Evolutionary conservation across 2,888 invertebrate genomes (phyloP).

Genomic region (Cheilosia impressa): DNA sequence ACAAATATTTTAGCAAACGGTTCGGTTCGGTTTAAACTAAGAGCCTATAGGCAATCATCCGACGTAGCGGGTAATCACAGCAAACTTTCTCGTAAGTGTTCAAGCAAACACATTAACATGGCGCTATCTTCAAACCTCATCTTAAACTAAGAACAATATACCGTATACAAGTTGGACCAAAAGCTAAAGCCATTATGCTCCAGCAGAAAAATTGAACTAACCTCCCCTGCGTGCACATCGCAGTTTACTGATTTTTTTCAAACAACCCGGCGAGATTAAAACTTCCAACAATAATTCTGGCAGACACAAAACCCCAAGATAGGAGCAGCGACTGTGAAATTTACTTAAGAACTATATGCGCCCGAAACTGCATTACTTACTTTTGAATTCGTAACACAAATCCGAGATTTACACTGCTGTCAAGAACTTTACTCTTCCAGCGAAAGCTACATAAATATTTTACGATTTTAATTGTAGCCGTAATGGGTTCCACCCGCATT

Average conservation of each 20-base stretch:
- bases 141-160: no score
- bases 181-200: neutral
- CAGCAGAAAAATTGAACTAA: neutral
- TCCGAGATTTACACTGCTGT: constrained; percentile 20
- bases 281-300: constrained; percentile 42
- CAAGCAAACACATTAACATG: no score
- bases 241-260: constrained; percentile 34
- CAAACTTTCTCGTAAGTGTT: no score
- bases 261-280: constrained; percentile 62
- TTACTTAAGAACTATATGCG: constrained; percentile 42
- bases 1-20: no score
- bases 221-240: neutral
- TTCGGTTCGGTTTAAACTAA: no score
- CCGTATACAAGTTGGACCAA: no score
- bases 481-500: constrained; percentile 62
- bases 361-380: constrained; percentile 36
- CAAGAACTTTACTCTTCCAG: neutral
- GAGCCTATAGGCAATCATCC: no score
- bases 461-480: constrained; percentile 65
- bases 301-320: constrained; percentile 44
- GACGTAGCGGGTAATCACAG: no score
- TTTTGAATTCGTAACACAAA: constrained; percentile 22
- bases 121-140: no score
- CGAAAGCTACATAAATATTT: constrained; percentile 65
- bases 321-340: constrained; percentile 21